phyloP scores from a whole-genome alignment of 92 coral and sea anemone species.

The Hydrozoanthus gracilis region DNA sequence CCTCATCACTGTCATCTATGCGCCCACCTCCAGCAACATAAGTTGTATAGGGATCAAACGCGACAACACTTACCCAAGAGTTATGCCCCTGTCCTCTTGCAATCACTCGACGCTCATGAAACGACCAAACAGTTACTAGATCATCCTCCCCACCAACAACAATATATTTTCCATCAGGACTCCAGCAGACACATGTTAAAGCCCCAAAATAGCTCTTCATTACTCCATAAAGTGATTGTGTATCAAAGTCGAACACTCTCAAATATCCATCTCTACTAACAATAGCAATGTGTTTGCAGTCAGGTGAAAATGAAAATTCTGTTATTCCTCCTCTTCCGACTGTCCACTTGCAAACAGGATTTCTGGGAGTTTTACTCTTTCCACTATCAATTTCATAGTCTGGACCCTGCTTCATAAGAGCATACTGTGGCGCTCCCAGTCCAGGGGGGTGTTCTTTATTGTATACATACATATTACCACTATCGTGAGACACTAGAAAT shows the following conservation, averaged over 20 bases:
- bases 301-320: slow-evolving; percentile 98
- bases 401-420: slow-evolving; percentile 96
- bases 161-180: slow-evolving; percentile 98
- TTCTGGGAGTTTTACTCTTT: slow-evolving; percentile 89
- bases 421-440: slow-evolving; percentile 83
- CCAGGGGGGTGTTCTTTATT: slow-evolving; percentile 95
- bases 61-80: slow-evolving; percentile 96
- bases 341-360: slow-evolving; percentile 98
- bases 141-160: slow-evolving; percentile 99
- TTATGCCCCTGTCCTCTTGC: slow-evolving; percentile 97
- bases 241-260: slow-evolving; percentile 97
- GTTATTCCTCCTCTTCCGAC: slow-evolving; percentile 90
- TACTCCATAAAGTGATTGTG: slow-evolving; percentile 90
- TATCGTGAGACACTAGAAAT: slow-evolving; percentile 92
- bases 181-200: slow-evolving; percentile 95
- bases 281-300: slow-evolving; percentile 96
- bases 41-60: slow-evolving; percentile 97
- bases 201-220: slow-evolving; percentile 99
- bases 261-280: slow-evolving; percentile 96
- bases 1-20: slow-evolving; percentile 97
- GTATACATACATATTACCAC: slow-evolving; percentile 98
- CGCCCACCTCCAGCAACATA: slow-evolving; percentile 87
- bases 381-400: slow-evolving; percentile 86
- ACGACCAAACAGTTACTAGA: slow-evolving; percentile 95
- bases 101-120: slow-evolving; percentile 86